These are phyloP conservation scores for Porites divaricata DNA, from an alignment of 92 coral and sea anemone species.

Conservation along the genomic window DNA sequence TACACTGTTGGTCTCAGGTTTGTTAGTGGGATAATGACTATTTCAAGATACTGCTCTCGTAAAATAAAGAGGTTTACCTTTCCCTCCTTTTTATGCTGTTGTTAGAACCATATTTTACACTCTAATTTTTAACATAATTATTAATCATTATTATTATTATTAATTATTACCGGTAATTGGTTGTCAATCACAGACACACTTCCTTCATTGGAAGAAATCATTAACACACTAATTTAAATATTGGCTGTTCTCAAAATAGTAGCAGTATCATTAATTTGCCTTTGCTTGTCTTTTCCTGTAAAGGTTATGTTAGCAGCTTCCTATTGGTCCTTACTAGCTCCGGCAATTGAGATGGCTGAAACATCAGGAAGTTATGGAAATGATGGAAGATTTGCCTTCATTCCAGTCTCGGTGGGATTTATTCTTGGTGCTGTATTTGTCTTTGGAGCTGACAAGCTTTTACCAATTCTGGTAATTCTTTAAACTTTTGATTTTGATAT, in stretches of 20 bases:
- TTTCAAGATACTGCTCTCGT: no score
- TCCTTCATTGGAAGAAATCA: no score
- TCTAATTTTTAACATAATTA: no score
- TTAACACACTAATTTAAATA: background rate
- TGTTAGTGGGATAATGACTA: no score
- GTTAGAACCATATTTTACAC: no score
- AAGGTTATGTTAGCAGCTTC: slow-evolving; percentile 99
- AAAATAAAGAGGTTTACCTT: no score
- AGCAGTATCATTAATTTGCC: no score
- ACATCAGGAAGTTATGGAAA: slow-evolving; percentile 79
- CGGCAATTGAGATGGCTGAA: slow-evolving; percentile 97
- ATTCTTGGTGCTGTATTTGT: slow-evolving; percentile 95
- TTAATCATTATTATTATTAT: no score
- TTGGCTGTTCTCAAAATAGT: background rate
- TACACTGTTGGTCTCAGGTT: no score
- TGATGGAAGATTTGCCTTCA: slow-evolving; percentile 81
- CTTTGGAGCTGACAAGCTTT: slow-evolving; percentile 83
- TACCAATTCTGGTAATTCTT: slow-evolving; percentile 84
- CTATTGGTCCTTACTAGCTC: slow-evolving; percentile 95
- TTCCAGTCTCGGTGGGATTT: slow-evolving; percentile 94
- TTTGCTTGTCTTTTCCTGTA: background rate
- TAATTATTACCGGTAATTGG: no score
- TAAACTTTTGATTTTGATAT: background rate
- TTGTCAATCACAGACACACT: background rate
- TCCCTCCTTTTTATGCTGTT: no score